Evolutionary conservation across 2,888 invertebrate genomes (phyloP), one percentile per base, ranked within the genome.

Genomic region (Steinernema carpocapsae): DNA sequence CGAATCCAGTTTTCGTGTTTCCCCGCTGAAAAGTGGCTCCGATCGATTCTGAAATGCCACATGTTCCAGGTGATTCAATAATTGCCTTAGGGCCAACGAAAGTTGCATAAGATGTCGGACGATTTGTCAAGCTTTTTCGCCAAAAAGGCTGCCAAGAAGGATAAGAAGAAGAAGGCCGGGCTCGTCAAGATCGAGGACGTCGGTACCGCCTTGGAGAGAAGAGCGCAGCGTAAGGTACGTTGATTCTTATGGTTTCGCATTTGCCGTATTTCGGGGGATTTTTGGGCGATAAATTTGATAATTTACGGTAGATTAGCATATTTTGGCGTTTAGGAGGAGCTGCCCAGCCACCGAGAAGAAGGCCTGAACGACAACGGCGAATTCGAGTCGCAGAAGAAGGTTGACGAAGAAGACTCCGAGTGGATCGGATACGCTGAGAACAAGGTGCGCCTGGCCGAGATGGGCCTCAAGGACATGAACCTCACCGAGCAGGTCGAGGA

Each of bases 111-210:
- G 72, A 83, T 83, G 84, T 74, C 78, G 46, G 82, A 83, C 74
- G 85, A 84, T 78, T 75, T 85, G 72, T 79, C 80, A 43, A 81
- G 81, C 26, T 84, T 85, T 77, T 85, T 85, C 48, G 85, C 85
- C 46, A 85, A 84, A 72, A 85, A 85, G 76, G 64, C 71, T 22
- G 71, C 56, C 46, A 84, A 84, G 74, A 74, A 76, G 14, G 83
- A 83, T 72, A 84, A 84, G 75, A 85, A 83, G 79, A 81, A 77
- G 70, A 64, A 64, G 64, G 64, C 32, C 17, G 75, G 74, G 4
- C 80, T 81, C 22, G 80, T 85, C 59, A 84, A 83, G 71, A 76
- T 85, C 59, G 82, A 85, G 72, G 85, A 83, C 24, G 82, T 85
- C 70, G 83, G 82, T n/a, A 79, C 81, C 26, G 80, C 80, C 2